Evolutionary conservation across 2,797 vertebrate genomes (phyloP).

Genomic region (Pseudochirops cupreus): DNA sequence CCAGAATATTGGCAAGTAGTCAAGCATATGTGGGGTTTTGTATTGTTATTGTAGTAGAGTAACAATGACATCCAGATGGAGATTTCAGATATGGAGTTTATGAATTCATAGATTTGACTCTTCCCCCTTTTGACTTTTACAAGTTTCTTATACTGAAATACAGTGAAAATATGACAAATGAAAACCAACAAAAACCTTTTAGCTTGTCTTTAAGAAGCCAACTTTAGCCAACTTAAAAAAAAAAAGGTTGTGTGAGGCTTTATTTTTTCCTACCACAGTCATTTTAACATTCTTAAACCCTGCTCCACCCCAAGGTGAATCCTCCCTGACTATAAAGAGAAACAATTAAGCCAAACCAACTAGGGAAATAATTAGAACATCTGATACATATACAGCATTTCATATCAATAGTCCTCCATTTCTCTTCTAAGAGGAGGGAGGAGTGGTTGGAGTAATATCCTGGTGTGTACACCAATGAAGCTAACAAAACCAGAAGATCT

Average conservation of each 20-base stretch:
- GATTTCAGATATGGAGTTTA: background rate
- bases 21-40: background rate
- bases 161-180: background rate
- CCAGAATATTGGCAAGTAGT: background rate
- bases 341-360: background rate
- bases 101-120: background rate
- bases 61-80: background rate
- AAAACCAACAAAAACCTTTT: background rate
- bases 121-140: background rate
- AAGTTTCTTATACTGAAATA: background rate
- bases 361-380: background rate
- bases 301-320: background rate
- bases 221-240: background rate
- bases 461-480: background rate
- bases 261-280: background rate
- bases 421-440: no score
- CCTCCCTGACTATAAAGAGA: background rate
- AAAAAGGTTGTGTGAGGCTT: background rate
- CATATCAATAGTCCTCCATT: background rate
- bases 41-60: background rate
- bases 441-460: background rate
- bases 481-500: background rate
- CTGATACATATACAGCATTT: background rate
- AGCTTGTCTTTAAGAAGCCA: background rate
- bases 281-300: background rate